Percentiles rank a stretch among this genome's conserved stretches.
Evolutionary conservation across 2,797 vertebrate species (phyloP).

Genomic region (Gastrophryne carolinensis): DNA sequence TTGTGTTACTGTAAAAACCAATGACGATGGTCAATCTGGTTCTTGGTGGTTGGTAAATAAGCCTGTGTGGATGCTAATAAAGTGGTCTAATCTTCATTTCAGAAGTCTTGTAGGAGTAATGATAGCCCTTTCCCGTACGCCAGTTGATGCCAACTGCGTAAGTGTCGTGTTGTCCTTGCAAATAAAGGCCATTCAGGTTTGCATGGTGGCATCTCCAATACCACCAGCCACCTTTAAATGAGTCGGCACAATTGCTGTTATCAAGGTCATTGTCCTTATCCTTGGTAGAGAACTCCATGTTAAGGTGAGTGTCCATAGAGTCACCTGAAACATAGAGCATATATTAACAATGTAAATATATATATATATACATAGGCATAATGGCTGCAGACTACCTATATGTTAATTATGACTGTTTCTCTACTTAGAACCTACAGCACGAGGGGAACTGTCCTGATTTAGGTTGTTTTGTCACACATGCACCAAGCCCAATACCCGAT

Average conservation of each 20-base stretch:
- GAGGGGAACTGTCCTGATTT: too few relatives aligned
- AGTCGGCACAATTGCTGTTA: constrained; percentile 17
- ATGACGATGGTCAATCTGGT: too few relatives aligned
- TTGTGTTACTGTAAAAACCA: too few relatives aligned
- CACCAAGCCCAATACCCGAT: too few relatives aligned
- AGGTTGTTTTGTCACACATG: too few relatives aligned
- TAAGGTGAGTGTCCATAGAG: constrained; percentile 50
- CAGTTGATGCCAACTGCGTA: constrained; percentile 61
- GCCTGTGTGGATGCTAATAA: too few relatives aligned
- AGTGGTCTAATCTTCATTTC: constrained; percentile 64
- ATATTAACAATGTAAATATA: too few relatives aligned
- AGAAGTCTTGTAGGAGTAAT: constrained; percentile 55
- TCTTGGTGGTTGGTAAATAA: too few relatives aligned
- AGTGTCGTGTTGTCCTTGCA: constrained; percentile 21
- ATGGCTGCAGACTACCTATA: too few relatives aligned
- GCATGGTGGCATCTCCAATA: constrained; percentile 49
- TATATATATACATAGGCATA: too few relatives aligned
- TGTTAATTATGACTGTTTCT: too few relatives aligned
- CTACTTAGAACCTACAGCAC: too few relatives aligned
- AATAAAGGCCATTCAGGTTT: constrained; percentile 60
- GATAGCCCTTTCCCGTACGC: constrained; percentile 50
- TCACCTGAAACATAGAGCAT: constrained; percentile 54
- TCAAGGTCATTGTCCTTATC: constrained; percentile 52
- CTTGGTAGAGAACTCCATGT: constrained; percentile 56
- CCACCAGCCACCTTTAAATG: constrained; percentile 59